Evolutionary conservation across 2,888 invertebrate genomes (phyloP), one percentile per base, ranked within the genome.

Genomic region (Zaprionus obscuricornis): DNA sequence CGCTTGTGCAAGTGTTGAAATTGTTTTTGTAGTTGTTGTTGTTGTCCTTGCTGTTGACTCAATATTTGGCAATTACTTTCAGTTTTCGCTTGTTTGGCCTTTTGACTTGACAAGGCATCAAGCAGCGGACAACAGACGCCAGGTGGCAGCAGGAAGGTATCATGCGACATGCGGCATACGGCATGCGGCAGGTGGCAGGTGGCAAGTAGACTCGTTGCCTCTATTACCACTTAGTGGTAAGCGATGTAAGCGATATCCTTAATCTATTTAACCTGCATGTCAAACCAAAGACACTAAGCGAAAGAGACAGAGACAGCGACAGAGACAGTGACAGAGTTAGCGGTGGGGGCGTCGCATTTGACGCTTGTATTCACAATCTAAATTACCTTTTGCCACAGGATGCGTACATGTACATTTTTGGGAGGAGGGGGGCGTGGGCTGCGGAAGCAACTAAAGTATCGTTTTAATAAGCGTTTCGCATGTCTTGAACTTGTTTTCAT

Each of bases 11-110:
- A 33, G 50, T 58, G 37, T 22, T 43, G 20, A 47, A 22, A 29
- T 31, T 22, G 31, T 17, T 11, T 18, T 36, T n/a, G 27, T 29
- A 31, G 51, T 52, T 27, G 36, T 13, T 7, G 36, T 29, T 52
- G 2, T 6, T 36, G 36, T 17, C 17, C 17, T 13, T 33, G 51
- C 56, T 66, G 62, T 65, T 84, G 77, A 64, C 85, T 66, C 82
- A 84, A 77, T 77, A 84, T 77, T 78, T 78, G 85, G 74, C 85
- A 78, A 78, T 78, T 78, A 85, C 85, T 82, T 78, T 74, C 65
- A 65, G 77, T 73, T 73, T 58, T 72, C 54, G 62, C 59, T 47
- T 47, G 56, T 37, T 47, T 51, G 42, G 49, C 37, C 52, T 45
- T 17, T 27, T 6, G n/a, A n/a, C n/a, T n/a, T n/a, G n/a, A n/a